Evolutionary conservation across 1,140 invertebrate species (phyloP).

Genomic region (Drosophila baimaii): DNA sequence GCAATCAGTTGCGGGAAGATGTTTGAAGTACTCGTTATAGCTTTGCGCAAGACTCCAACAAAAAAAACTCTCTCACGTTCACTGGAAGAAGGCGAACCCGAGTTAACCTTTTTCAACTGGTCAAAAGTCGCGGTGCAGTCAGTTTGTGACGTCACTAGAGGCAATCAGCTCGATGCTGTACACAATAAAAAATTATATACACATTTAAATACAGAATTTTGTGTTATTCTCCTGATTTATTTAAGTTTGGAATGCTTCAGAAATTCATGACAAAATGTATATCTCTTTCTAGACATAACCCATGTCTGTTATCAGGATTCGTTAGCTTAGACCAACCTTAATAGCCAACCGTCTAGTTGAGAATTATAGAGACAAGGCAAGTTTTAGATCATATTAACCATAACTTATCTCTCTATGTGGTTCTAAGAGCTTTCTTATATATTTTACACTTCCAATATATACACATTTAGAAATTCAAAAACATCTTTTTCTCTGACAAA

Average conservation of each 20-base stretch:
- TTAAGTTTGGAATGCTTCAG: no score
- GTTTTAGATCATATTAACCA: not conserved
- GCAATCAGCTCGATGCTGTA: slow-evolving; percentile 25
- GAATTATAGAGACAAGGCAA: not conserved
- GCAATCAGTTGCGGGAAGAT: slow-evolving; percentile 32
- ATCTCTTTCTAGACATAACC: not conserved
- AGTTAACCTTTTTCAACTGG: slow-evolving; percentile 78
- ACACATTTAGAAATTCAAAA: no score
- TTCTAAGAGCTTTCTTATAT: not conserved
- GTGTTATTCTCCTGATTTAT: not conserved
- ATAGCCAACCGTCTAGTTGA: not conserved
- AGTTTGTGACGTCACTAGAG: slow-evolving; percentile 34
- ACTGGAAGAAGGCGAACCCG: slow-evolving; percentile 26
- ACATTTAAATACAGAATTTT: not conserved
- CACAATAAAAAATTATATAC: not conserved
- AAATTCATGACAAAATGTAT: no score
- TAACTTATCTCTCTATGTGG: no score
- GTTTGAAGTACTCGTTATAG: slow-evolving; percentile 13
- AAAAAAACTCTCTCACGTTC: slow-evolving; percentile 70
- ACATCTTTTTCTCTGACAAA: no score
- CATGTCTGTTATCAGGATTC: no score
- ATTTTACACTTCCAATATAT: no score
- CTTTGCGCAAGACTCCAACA: slow-evolving; percentile 9
- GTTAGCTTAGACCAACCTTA: not conserved
- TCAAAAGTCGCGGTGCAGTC: slow-evolving; percentile 39